Percentiles rank a stretch among this genome's conserved stretches.
These are phyloP conservation scores for Typhlomys cinereus DNA, from an alignment of 2,113 vertebrate species.

Conservation along the genomic window DNA sequence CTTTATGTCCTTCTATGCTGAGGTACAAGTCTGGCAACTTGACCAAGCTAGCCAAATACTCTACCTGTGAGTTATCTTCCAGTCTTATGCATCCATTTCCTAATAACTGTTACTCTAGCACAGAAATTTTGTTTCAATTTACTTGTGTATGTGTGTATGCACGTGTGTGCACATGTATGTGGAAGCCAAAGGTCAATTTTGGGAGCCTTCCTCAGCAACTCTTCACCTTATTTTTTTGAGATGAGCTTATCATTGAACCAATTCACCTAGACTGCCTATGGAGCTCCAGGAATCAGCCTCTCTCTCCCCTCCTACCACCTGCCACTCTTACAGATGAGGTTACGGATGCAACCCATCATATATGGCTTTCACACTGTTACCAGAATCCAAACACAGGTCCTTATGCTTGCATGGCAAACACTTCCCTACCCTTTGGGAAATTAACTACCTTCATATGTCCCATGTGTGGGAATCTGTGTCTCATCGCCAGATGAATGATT, in stretches of 20 bases:
- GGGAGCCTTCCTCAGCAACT: not conserved
- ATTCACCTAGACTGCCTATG: not conserved
- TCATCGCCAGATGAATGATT: slow-evolving; percentile 8
- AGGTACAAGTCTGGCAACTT: not conserved
- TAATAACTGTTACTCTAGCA: not conserved
- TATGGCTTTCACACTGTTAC: not conserved
- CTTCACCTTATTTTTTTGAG: not conserved
- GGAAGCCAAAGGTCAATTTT: not conserved
- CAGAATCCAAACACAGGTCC: not conserved
- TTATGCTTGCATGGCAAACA: not conserved
- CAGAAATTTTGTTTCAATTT: not conserved
- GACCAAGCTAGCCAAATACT: not conserved
- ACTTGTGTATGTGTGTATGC: not conserved
- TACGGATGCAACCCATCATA: not conserved
- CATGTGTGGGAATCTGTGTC: not conserved
- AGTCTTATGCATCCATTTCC: not conserved
- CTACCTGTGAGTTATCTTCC: not conserved
- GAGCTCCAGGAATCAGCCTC: no score
- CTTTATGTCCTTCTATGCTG: not conserved
- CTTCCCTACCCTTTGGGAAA: not conserved
- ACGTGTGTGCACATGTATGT: not conserved
- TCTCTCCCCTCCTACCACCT: not conserved
- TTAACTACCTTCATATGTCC: not conserved
- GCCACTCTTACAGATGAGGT: no score
- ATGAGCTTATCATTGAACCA: not conserved